A percentile compares a stretch with the other conserved stretches of the same genome.
Conservation (phyloP, 2,797 vertebrate genomes). For the Clarias fuscus region DNA sequence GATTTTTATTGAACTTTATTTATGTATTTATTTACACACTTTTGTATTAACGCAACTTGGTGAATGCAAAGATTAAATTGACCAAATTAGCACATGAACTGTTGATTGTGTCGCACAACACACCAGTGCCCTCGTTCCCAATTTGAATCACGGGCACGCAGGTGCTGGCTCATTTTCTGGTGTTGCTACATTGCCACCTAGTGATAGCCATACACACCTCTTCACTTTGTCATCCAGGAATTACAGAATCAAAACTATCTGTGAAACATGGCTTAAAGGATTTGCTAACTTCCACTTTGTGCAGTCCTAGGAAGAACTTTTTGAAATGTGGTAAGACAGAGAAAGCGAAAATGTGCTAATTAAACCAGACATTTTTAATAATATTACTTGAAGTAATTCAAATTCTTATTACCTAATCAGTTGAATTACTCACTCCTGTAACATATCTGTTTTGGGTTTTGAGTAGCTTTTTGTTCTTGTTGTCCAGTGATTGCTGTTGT, state of each 20-base stretch:
- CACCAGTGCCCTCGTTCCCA: constrained; percentile 22
- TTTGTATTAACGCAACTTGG: constrained; percentile 7
- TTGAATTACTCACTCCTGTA: background rate
- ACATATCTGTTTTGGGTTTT: background rate
- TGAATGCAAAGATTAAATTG: constrained; percentile 45
- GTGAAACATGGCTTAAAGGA: constrained; percentile 56
- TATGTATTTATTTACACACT: background rate
- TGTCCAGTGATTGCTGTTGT: constrained; percentile 39
- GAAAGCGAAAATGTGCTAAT: constrained; percentile 30
- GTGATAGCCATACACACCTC: constrained; percentile 62
- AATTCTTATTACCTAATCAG: constrained; percentile 28
- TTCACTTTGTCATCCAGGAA: constrained; percentile 46
- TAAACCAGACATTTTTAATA: background rate
- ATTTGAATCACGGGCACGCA: background rate
- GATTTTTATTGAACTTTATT: background rate
- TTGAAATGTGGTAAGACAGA: constrained; percentile 20
- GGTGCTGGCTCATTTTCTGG: constrained; percentile 53
- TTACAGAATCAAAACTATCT: constrained; percentile 51
- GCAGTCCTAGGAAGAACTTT: constrained; percentile 15
- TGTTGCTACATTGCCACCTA: constrained; percentile 83
- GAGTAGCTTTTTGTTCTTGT: background rate
- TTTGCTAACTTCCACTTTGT: constrained; percentile 43
- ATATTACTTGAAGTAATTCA: constrained; percentile 31
- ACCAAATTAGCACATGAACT: constrained; percentile 44
- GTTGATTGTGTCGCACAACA: constrained; percentile 26